These are phyloP conservation scores for Bubo blakistoni DNA, from an alignment of 2,113 vertebrate genomes.

Conservation along the genomic window DNA sequence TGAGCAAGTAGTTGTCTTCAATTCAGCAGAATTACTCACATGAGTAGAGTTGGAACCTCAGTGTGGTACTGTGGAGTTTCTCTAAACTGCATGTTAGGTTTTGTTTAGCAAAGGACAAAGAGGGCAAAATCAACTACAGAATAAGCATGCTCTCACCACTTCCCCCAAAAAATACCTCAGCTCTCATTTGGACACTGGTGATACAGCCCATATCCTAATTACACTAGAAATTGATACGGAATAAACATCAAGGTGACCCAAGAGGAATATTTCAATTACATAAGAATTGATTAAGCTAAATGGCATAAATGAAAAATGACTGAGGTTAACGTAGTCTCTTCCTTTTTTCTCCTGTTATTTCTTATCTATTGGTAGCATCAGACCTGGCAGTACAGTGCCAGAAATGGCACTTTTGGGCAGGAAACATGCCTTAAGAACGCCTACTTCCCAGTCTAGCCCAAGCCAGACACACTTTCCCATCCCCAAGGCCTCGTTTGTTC, in stretches of 20 bases:
- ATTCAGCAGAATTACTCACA: neutral
- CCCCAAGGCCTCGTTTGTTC: neutral
- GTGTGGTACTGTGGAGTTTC: neutral
- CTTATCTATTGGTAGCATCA: neutral
- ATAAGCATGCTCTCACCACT: neutral
- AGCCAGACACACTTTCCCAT: neutral
- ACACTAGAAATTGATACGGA: neutral
- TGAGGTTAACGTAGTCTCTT: neutral
- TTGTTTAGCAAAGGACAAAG: neutral
- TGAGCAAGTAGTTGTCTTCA: neutral
- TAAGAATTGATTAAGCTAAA: neutral
- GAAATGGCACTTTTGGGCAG: neutral
- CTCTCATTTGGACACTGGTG: neutral
- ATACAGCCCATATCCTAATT: neutral
- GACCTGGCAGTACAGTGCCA: neutral
- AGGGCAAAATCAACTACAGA: neutral
- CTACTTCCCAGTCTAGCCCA: neutral
- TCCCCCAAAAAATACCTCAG: neutral
- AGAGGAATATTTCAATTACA: neutral
- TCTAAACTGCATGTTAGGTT: neutral
- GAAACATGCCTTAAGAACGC: neutral
- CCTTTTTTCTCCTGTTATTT: neutral
- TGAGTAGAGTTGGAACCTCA: neutral
- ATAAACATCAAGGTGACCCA: neutral
- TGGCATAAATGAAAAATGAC: neutral